Base-by-base conservation (phyloP, 1,140 invertebrate genomes). In the Bombus waltoni region DNA sequence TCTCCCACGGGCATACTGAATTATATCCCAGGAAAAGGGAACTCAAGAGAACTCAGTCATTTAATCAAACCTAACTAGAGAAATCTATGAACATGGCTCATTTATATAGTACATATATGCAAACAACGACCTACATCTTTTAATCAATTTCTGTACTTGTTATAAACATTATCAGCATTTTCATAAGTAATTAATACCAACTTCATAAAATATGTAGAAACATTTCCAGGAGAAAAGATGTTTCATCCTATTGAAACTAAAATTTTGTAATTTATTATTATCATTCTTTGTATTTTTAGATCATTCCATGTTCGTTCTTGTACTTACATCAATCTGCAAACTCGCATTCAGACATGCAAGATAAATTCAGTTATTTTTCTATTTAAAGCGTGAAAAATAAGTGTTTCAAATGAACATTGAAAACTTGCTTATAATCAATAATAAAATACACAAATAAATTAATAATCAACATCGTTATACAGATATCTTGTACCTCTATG, bases 51-150 rank as follows among this genome's bases (percentile, higher is more conserved):
- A 59, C 74, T 32, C 53, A 32, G 32, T 38, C 74, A 44, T 76
- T 76, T 59, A 76, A 76, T 76, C 74, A 76, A 76, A 57, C 47
- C 25, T 57, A 76, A 76, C 44, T n/a, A 59, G 35, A 59, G 74
- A 76, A 76, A 57, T 76, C 74, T 57, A 76, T 28, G 53, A 76
- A 59, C 74, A 22, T 11, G 25, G 25, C 1, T 25, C 8, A 62
- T 62, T 62, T 38, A 38, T 35, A 35, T 4, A 32, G 11, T 32
- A 15, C 15, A 32, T n/a, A 8, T 32, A 18, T 18, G 15, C 6
- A 15, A 32, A 32, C n/a, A 66, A 32, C 15, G 2, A 18, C 13
- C 13, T 66, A 8, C n/a, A 18, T 35, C 15, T 66, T 15, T 5
- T 32, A 66, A 32, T 66, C 15, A 66, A 18, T 66, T 66, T 66